Evolutionary conservation across 37 sponge, comb jelly and placozoan species (phyloP).

Genomic region (Geodia barretti): DNA sequence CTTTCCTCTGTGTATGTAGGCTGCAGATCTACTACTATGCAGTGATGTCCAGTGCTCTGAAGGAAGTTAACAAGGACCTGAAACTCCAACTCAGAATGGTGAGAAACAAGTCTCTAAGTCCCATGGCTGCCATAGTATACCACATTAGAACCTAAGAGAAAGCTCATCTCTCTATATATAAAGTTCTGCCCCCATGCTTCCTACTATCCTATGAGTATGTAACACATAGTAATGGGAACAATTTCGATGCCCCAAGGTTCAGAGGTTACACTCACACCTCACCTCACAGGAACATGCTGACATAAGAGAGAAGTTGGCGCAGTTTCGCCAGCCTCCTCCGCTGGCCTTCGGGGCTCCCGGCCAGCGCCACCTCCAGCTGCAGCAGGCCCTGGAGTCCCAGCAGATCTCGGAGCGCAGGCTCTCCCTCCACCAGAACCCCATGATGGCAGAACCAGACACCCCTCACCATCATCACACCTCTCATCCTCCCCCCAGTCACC

Average conservation of each 20-base stretch:
- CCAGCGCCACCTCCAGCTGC: background rate
- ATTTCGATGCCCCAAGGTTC: no score
- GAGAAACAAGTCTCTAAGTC: no score
- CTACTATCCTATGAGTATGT: no score
- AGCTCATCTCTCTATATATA: no score
- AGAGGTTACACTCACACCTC: no score
- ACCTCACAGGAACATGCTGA: background rate
- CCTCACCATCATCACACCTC: background rate
- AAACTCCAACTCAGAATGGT: slow-evolving; percentile 52
- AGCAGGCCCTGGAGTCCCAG: background rate
- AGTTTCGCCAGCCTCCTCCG: background rate
- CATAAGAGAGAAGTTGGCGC: background rate
- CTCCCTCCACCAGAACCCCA: background rate
- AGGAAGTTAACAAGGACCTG: slow-evolving; percentile 74
- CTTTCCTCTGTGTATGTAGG: slow-evolving; percentile 5
- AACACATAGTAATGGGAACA: no score
- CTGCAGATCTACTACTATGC: slow-evolving; percentile 70
- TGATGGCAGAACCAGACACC: background rate
- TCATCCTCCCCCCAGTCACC: no score
- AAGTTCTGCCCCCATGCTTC: no score
- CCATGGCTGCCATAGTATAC: no score
- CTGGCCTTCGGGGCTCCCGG: background rate
- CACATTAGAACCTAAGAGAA: no score
- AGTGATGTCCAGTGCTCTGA: slow-evolving; percentile 45
- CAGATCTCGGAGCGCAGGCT: background rate